Evolutionary conservation across 2,888 invertebrate genomes (phyloP), one percentile per base, ranked within the genome.

Genomic region (Himalopsyche tibetana): DNA sequence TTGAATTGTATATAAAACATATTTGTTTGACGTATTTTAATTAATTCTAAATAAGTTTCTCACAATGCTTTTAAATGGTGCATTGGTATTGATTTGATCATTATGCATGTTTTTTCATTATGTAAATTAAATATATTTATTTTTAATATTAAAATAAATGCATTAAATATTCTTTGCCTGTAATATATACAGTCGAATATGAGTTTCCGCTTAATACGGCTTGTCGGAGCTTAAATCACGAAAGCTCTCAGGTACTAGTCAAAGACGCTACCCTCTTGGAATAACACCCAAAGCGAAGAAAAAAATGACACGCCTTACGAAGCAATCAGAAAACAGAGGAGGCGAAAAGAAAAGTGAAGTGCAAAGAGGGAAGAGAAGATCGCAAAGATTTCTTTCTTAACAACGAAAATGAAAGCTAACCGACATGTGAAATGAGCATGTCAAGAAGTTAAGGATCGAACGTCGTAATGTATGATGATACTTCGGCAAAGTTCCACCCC

Each of bases 381-480:
- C 55, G 15, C 38, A 40, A 38, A 40, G 55, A 55, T 55, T 82
- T 55, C 55, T 82, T 56, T 82, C 38, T 82, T 56, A 82, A 82
- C 55, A 82, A 56, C 55, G 55, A 86, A 83, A 85, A 85, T 83
- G 85, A 85, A 88, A 84, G 82, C 85, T 85, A 82, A 87, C 82
- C 82, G 86, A 88, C 87, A 86, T 88, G 87, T 87, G 87, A 87
- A 88, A 88, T 86, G 88, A 88, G 84, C 88, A 86, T 87, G 88
- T 87, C 88, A 88, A 86, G 86, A 87, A 82, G 87, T 55, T 88
- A 85, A 84, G 87, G 85, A 83, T 84, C 42, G 82, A 82, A 85
- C 87, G 80, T 84, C 80, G 83, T 69, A 80, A 87, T 82, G 86
- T 86, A 87, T 86, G 85, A 86, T 82, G 84, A 86, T 86, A 55